Evolutionary conservation across 2,888 invertebrate species (phyloP).

Genomic region (Heliconius charithonia): DNA sequence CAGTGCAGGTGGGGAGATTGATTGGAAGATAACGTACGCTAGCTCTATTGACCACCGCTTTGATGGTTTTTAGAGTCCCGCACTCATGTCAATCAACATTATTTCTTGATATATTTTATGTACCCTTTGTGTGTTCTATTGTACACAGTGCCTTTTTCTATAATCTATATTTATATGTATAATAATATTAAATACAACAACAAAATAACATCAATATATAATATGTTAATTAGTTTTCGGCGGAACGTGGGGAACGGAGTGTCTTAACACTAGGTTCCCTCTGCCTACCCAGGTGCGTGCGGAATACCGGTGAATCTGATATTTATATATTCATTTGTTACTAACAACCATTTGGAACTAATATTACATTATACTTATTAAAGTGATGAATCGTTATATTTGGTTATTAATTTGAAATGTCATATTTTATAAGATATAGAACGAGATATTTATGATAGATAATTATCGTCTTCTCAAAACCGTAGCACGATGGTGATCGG

Average conservation of each 20-base stretch:
- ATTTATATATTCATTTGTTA: too few relatives aligned
- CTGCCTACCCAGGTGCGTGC: too few relatives aligned
- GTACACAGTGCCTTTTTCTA: too few relatives aligned
- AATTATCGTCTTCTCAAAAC: constrained; percentile 19
- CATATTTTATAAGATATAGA: constrained; percentile 17
- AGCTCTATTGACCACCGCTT: constrained; percentile 61
- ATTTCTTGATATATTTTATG: constrained; percentile 8
- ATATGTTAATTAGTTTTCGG: too few relatives aligned
- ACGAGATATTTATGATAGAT: constrained; percentile 22
- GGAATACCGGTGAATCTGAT: too few relatives aligned
- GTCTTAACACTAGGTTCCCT: too few relatives aligned
- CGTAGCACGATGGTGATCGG: neutral
- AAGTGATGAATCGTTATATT: neutral
- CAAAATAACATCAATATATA: neutral
- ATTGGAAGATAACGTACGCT: constrained; percentile 59
- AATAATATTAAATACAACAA: neutral
- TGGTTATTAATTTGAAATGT: constrained; percentile 8
- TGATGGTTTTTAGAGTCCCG: constrained; percentile 55
- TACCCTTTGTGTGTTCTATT: neutral
- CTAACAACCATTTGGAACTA: neutral
- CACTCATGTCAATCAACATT: constrained; percentile 23
- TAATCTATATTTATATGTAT: neutral
- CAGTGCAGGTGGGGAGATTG: constrained; percentile 71
- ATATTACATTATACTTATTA: neutral
- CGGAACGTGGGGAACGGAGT: too few relatives aligned